A percentile compares a stretch with the other conserved stretches of the same genome.
phyloP scores from a whole-genome alignment of 1,140 invertebrate genomes.

The Atta cephalotes region DNA sequence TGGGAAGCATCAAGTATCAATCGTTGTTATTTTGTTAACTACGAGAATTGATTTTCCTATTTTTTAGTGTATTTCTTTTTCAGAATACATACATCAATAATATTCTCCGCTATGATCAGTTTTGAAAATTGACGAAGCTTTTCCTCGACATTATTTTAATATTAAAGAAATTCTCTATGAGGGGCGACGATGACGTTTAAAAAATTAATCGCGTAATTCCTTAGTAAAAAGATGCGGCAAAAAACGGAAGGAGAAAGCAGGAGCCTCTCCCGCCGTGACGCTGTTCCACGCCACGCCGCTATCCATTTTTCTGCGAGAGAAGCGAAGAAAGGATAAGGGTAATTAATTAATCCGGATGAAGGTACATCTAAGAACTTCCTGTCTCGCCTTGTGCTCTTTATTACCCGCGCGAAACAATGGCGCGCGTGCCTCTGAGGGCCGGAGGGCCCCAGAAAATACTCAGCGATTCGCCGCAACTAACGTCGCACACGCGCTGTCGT shows the following conservation, averaged over 20 bases:
- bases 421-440: conserved; percentile 60
- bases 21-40: too few species aligned
- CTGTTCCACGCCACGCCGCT: background rate
- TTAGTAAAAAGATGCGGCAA: background rate
- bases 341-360: conserved; percentile 74
- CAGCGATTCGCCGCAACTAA: conserved; percentile 73
- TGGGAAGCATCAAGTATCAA: too few species aligned
- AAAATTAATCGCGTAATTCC: conserved; percentile 52
- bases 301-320: conserved; percentile 63
- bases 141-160: conserved; percentile 19
- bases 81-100: background rate
- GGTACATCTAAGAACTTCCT: conserved; percentile 74
- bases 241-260: conserved; percentile 26
- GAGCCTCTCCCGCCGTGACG: background rate
- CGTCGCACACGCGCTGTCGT: conserved; percentile 47
- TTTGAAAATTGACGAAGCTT: conserved; percentile 5
- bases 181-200: conserved; percentile 23
- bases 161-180: background rate
- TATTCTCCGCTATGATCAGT: background rate
- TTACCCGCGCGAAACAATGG: conserved; percentile 73
- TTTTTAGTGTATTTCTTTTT: too few species aligned
- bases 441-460: conserved; percentile 63
- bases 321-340: conserved; percentile 32
- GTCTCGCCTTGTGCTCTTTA: conserved; percentile 61
- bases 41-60: too few species aligned